Evolutionary conservation across 1,140 invertebrate genomes (phyloP).

Genomic region (Brachionus rotundiformis): DNA sequence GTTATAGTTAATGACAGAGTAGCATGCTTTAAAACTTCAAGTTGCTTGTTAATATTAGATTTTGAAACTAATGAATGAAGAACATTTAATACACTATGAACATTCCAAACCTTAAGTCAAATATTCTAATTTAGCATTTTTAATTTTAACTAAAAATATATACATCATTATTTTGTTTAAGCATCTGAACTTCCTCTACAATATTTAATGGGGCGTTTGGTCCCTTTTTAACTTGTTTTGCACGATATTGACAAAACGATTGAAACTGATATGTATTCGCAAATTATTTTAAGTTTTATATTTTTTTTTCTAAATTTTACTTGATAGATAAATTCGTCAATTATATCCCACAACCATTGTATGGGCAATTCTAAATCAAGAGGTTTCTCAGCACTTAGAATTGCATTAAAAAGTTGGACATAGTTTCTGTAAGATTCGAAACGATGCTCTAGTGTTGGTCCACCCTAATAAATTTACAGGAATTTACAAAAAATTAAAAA

Average conservation of each 20-base stretch:
- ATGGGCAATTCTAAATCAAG: constrained; percentile 90
- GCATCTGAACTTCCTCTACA: constrained; percentile 68
- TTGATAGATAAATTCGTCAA: constrained; percentile 84
- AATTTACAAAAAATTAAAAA: not conserved
- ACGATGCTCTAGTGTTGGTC: constrained; percentile 83
- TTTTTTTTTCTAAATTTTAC: constrained; percentile 58
- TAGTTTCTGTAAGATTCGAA: constrained; percentile 97
- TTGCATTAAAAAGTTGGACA: constrained; percentile 94
- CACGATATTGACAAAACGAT: constrained; percentile 85
- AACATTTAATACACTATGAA: constrained; percentile 94
- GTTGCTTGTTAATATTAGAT: constrained; percentile 94
- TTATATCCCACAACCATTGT: constrained; percentile 98
- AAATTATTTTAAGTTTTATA: not conserved
- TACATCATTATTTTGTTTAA: constrained; percentile 57
- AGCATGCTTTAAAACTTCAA: constrained; percentile 74
- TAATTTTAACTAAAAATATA: not conserved
- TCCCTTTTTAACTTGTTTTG: constrained; percentile 79
- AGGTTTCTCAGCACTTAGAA: constrained; percentile 82
- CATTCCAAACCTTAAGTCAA: constrained; percentile 89
- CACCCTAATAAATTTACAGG: constrained; percentile 69
- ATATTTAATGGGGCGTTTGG: not conserved
- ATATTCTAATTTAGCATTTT: too few relatives aligned
- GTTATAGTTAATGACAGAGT: constrained; percentile 32
- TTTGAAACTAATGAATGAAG: constrained; percentile 95
- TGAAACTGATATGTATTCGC: constrained; percentile 74